Conservation (phyloP, 2,113 vertebrate genomes). For the Ceyx melanurus region DNA sequence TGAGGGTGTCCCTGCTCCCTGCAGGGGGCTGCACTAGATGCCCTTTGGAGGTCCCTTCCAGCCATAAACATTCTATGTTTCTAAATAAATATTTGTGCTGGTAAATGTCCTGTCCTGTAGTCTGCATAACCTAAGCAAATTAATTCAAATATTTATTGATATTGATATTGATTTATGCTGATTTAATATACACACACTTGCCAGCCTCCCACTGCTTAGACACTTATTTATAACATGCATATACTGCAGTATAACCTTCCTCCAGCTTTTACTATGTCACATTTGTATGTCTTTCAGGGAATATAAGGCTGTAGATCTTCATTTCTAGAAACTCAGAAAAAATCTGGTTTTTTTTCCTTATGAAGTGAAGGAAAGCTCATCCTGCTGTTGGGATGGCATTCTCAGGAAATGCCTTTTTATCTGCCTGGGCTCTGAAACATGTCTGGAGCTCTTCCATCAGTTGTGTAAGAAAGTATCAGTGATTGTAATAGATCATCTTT, state of each 20-base stretch:
- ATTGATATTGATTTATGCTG: background rate
- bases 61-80: no score
- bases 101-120: background rate
- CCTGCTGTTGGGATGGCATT: background rate
- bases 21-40: no score
- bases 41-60: no score
- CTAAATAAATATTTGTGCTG: background rate
- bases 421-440: background rate
- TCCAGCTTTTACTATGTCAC: background rate
- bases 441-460: accelerated
- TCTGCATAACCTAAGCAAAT: background rate
- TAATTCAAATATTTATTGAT: background rate
- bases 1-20: no score
- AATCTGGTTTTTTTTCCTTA: background rate
- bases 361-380: background rate
- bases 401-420: background rate
- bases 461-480: background rate
- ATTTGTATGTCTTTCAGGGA: background rate
- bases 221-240: background rate
- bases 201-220: background rate
- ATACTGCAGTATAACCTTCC: background rate
- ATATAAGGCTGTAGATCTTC: background rate
- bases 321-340: background rate
- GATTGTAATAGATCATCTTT: background rate
- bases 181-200: background rate